A percentile compares a stretch with the other conserved stretches of the same genome.
Evolutionary conservation across 2,888 invertebrate species (phyloP).

Genomic region (Drosophila diplacantha): DNA sequence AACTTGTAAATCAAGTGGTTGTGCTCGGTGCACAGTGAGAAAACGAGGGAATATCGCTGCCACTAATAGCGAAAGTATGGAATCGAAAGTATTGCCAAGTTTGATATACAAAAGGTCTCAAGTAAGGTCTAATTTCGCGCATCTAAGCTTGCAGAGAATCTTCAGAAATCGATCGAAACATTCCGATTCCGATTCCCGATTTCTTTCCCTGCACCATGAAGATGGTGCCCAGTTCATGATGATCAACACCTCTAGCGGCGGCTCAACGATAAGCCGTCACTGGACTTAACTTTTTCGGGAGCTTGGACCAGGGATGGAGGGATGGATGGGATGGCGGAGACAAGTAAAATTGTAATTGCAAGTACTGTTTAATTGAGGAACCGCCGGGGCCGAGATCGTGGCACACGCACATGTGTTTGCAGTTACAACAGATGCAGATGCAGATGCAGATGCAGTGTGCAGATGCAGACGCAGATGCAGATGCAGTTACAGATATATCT

Average conservation of each 20-base stretch:
- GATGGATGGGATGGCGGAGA: neutral
- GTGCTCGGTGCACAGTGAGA: constrained; percentile 8
- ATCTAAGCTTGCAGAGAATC: too few relatives aligned
- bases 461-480: constrained; percentile 4
- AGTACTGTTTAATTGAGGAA: constrained; percentile 44
- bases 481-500: constrained; percentile 1
- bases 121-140: too few relatives aligned
- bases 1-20: constrained; percentile 41
- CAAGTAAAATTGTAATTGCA: constrained; percentile 31
- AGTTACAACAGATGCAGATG: constrained; percentile 27
- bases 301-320: constrained; percentile 6
- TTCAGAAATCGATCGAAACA: neutral
- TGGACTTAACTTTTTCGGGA: constrained; percentile 27
- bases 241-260: constrained; percentile 27
- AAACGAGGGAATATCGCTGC: too few relatives aligned
- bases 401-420: constrained; percentile 35
- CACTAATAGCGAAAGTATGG: too few relatives aligned
- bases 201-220: neutral
- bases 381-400: constrained; percentile 19
- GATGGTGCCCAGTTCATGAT: constrained; percentile 4
- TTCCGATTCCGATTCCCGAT: neutral
- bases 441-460: constrained; percentile 3
- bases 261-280: constrained; percentile 6
- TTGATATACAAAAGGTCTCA: too few relatives aligned
- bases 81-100: too few relatives aligned